Evolutionary conservation across 2,113 vertebrate genomes (phyloP), one percentile per base, ranked within the genome.

Genomic region (Nymphicus hollandicus): DNA sequence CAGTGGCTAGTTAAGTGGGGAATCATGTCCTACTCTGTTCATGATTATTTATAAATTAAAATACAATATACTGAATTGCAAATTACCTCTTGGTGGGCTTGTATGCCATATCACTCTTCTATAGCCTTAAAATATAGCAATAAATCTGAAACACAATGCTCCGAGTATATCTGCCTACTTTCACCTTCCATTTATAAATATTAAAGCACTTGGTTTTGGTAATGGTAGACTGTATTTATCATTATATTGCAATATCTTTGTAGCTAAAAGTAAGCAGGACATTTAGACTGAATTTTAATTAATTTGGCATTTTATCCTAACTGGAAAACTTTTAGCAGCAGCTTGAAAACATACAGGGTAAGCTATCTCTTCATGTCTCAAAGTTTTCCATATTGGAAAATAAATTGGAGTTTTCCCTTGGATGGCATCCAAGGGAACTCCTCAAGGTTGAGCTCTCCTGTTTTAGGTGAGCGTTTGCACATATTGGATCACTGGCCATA

Each of bases 1-100:
- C 37, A 49, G 23, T 69, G 37, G 31, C 19, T 91, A 71, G 23
- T 65, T 85, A 85, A 31, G 44, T 49, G 49, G 81, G 47, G 82
- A 92, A 79, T 56, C 58, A 53, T 77, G 41, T 68, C 31, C 10
- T 91, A 13, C 23, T 68, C 39, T 92, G 18, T 79, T 94, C 58
- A 50, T 76, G 53, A 70, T 73, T 88, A 92, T 92, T 93, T 89
- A 85, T 69, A 89, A 28, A 89, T 94, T 93, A 82, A 89, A 89
- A 72, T 82, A 70, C 28, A 43, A 19, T 44, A 46, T 55, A 76
- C 78, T 89, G 87, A 85, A 91, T 81, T 91, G 39, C 17, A 84
- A 89, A 92, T 89, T 82, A 70, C 37, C 49, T 88, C 13, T 87
- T 87, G 66, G n/a, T 61, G 50, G 46, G 31, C n/a, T 79, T 79